Conservation (phyloP, 2,888 invertebrate genomes). For the Schizotus pectinicornis region DNA sequence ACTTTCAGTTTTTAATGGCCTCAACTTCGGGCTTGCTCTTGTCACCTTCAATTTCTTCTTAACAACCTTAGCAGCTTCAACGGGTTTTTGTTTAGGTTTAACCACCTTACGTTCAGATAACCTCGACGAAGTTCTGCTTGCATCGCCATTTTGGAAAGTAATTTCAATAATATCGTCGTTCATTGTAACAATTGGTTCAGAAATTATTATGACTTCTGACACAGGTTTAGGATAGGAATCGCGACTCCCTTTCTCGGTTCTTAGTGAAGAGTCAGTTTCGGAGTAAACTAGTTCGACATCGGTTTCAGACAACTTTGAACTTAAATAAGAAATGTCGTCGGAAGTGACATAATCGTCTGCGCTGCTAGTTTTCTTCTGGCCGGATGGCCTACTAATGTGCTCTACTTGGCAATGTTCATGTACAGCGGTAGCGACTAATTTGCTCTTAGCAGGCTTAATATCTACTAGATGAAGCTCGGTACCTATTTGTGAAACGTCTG, state of each 20-base stretch:
- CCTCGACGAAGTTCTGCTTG: neutral
- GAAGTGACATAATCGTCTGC: slow-evolving; percentile 28
- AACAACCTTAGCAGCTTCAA: slow-evolving; percentile 13
- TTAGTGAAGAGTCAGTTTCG: slow-evolving; percentile 50
- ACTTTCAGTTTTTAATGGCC: slow-evolving; percentile 39
- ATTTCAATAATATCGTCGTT: slow-evolving; percentile 58
- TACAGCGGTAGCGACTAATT: slow-evolving; percentile 16
- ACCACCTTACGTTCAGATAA: neutral
- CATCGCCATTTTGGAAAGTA: slow-evolving; percentile 38
- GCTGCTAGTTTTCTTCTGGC: slow-evolving; percentile 2
- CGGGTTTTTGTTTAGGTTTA: slow-evolving; percentile 16
- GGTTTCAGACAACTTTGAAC: slow-evolving; percentile 48
- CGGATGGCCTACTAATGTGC: slow-evolving; percentile 4
- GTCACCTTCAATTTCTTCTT: slow-evolving; percentile 25
- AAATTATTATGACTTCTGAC: slow-evolving; percentile 42
- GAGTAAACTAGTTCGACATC: slow-evolving; percentile 52
- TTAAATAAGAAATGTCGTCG: slow-evolving; percentile 39
- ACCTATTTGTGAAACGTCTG: slow-evolving; percentile 19
- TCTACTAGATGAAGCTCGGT: slow-evolving; percentile 15
- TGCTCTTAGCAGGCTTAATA: slow-evolving; percentile 11
- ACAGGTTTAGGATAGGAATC: slow-evolving; percentile 49
- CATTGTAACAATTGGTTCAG: slow-evolving; percentile 56
- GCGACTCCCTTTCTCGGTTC: slow-evolving; percentile 38
- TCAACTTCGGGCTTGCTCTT: slow-evolving; percentile 26
- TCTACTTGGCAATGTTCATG: slow-evolving; percentile 17